Base-by-base conservation (phyloP, 1,140 invertebrate genomes). In the Trachymyrmex cornetzi region DNA sequence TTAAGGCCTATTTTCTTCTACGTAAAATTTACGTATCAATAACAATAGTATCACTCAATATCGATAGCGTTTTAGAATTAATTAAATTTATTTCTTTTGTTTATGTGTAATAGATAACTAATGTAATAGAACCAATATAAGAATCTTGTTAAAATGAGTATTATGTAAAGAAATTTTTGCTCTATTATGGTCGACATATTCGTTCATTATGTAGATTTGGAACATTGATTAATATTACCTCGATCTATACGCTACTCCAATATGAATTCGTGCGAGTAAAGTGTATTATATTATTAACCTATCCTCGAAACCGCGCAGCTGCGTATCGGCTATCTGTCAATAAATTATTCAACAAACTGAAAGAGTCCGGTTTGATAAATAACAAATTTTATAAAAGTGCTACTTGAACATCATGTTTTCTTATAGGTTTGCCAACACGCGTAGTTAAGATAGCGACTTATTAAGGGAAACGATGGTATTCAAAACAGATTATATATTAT, bases 251-350 rank as follows among this genome's bases (percentile, higher is more conserved):
- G 55, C 14, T 48, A 19, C 14, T 74, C 69, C 38, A 27, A 84
- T 84, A 84, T 84, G 80, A 84, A 84, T 84, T 84, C 38, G 53
- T 9, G 44, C 24, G 19, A 84, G 14, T 74, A 84, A 84, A 84
- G 80, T 84, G 55, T 69, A 75, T 84, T 84, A 84, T 84, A 84
- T 84, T 75, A 84, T 84, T 84, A 84, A 84, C 27, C 80, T 61
- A 50, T 7, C 6, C 24, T 84, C 55, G 38, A 75, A 84, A 84
- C 80, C 69, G 80, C 69, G 80, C 80, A 84, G 80, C 80, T 84
- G 80, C 80, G 38, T 75, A 84, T 84, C 69, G 80, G 80, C 55
- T 84, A 84, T 67, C 69, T 84, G 55, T 84, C 80, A 84, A 74
- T 84, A 59, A 84, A 84, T 75, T 84, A 84, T 84, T 84, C 69